These are phyloP conservation scores for Eurois occulta DNA, from an alignment of 2,888 invertebrate species.

Conservation along the genomic window DNA sequence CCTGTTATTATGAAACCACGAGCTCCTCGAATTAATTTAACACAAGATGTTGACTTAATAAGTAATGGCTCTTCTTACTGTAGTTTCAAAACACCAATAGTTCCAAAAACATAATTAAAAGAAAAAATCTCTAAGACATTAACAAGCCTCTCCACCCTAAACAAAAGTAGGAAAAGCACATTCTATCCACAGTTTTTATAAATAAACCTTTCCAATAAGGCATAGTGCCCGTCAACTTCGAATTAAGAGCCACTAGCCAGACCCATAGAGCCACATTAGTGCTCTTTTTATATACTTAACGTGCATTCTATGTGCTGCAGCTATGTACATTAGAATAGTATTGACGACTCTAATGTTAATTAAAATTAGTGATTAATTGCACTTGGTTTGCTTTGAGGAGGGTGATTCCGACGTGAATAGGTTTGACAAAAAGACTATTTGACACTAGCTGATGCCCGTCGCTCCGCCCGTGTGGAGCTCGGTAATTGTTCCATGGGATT, in stretches of 20 bases:
- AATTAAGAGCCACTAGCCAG: conserved; percentile 75
- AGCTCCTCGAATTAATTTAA: too few relatives aligned
- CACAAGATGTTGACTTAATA: too few relatives aligned
- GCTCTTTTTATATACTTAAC: conserved; percentile 59
- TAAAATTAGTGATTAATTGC: conserved; percentile 57
- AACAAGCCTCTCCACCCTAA: conserved; percentile 46
- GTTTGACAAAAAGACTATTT: background rate
- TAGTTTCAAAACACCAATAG: background rate
- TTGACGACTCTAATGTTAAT: conserved; percentile 32
- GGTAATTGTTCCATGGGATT: too few relatives aligned
- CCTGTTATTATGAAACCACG: too few relatives aligned
- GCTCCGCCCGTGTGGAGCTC: too few relatives aligned
- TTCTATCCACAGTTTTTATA: conserved; percentile 71
- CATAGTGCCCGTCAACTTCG: conserved; percentile 70
- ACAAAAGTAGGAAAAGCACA: conserved; percentile 66
- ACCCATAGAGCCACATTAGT: conserved; percentile 65
- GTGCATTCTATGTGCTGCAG: conserved; percentile 50
- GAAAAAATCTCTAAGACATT: background rate
- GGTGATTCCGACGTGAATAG: background rate
- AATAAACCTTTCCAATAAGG: conserved; percentile 66
- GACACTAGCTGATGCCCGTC: background rate
- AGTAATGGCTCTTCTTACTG: too few relatives aligned
- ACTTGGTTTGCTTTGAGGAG: background rate
- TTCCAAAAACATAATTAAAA: background rate
- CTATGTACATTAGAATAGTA: conserved; percentile 43